These are phyloP conservation scores for Lithophane socia DNA, from an alignment of 2,888 invertebrate genomes.

Conservation along the genomic window DNA sequence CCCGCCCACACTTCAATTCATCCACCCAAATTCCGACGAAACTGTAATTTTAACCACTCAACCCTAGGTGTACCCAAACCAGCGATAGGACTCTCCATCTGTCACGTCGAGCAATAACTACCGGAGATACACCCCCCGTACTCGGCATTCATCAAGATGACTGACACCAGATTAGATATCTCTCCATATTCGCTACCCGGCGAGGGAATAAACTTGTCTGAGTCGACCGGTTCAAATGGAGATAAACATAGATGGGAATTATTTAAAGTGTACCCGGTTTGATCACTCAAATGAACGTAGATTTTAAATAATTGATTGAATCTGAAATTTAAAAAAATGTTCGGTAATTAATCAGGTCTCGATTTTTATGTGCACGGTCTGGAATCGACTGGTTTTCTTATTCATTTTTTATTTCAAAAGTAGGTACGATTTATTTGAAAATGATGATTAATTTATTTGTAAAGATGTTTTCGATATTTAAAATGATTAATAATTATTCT, in stretches of 20 bases:
- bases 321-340: background rate
- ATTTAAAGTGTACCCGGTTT: conserved; percentile 9
- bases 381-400: background rate
- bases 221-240: conserved; percentile 30
- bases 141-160: conserved; percentile 60
- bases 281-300: background rate
- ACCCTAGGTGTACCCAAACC: conserved; percentile 34
- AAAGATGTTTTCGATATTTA: background rate
- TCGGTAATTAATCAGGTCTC: background rate
- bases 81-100: conserved; percentile 54
- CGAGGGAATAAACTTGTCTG: conserved; percentile 57
- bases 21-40: background rate
- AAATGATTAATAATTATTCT: background rate
- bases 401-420: background rate
- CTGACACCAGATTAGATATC: conserved; percentile 60
- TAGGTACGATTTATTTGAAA: background rate
- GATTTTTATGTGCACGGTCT: background rate
- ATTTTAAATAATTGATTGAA: background rate
- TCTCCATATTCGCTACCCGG: conserved; percentile 53
- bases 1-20: background rate
- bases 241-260: conserved; percentile 20
- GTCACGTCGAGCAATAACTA: conserved; percentile 60
- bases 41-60: conserved; percentile 15
- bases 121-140: conserved; percentile 52
- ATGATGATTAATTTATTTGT: background rate